phyloP scores from a whole-genome alignment of 2,888 invertebrate genomes.

The Drosophila rellima region DNA sequence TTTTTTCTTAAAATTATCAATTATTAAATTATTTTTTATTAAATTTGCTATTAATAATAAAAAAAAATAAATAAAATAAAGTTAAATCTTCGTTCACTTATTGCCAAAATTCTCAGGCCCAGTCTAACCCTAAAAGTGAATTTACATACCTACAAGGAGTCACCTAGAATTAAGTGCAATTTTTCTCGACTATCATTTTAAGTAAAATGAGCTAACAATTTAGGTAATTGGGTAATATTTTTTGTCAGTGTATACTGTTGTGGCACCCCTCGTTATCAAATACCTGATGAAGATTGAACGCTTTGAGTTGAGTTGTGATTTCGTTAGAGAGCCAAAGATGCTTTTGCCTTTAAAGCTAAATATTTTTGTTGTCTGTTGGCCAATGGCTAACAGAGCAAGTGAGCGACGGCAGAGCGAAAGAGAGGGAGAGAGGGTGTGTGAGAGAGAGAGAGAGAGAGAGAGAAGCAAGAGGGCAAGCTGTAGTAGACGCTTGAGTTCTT shows the following conservation, averaged over 20 bases:
- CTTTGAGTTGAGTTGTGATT: constrained; percentile 56
- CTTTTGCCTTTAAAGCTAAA: constrained; percentile 71
- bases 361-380: constrained; percentile 58
- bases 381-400: constrained; percentile 36
- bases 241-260: background rate
- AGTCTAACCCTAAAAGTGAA: no score
- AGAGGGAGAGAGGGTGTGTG: background rate
- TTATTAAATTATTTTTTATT: no score
- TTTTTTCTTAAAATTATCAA: no score
- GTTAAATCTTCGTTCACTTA: no score
- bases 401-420: background rate
- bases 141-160: no score
- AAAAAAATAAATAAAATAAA: no score
- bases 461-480: background rate
- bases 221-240: no score
- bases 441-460: constrained; percentile 1
- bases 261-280: constrained; percentile 13
- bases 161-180: no score
- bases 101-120: no score
- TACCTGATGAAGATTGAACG: constrained; percentile 74
- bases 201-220: no score
- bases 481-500: constrained; percentile 16
- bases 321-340: constrained; percentile 48
- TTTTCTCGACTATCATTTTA: no score
- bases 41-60: no score